Base-by-base conservation (phyloP, 2,888 invertebrate genomes). In the Tryphoninae sp. region DNA sequence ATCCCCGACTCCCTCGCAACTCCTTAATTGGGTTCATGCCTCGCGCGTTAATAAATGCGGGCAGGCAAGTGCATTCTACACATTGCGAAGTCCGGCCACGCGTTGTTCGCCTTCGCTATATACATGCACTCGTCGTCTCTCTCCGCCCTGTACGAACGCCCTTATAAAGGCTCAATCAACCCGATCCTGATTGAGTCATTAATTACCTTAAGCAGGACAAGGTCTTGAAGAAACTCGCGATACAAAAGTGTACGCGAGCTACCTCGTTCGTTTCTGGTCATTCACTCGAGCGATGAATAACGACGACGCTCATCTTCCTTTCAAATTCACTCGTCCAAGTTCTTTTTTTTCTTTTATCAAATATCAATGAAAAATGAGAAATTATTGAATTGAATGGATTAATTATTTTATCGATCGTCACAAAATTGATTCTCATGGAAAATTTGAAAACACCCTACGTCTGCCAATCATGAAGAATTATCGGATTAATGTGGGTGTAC, bases 121-220 rank as follows among this genome's bases (percentile, higher is more conserved):
- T 62, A 42, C 55, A 23, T 23, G n/a, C 59, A 67, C 68, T 40
- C 19, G 69, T 13, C 42, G 58, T 42, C 53, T 55, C 55, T 7
- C 68, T 49, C 49, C 33, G 26, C 7, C 68, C 69, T 58, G 13
- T 40, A 33, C 33, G 53, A 13, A 45, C 59, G 86, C 88, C 90
- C 89, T 91, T 89, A 90, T 89, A 90, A 88, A 89, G 89, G 86
- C 87, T 90, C 86, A 86, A 89, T 89, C 88, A 87, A 82, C 87
- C 81, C 84, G 88, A 89, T 89, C 88, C 86, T 86, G 89, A 91
- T 90, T 90, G 88, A 88, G 89, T 86, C 88, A 88, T 90, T 89
- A 90, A 90, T 90, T 89, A 90, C 88, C 88, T 89, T 89, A 89
- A 89, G 87, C 86, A 88, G 88, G 87, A 88, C 88, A 88, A 89